Evolutionary conservation across 2,113 vertebrate genomes (phyloP).

Genomic region (Helogale parvula): DNA sequence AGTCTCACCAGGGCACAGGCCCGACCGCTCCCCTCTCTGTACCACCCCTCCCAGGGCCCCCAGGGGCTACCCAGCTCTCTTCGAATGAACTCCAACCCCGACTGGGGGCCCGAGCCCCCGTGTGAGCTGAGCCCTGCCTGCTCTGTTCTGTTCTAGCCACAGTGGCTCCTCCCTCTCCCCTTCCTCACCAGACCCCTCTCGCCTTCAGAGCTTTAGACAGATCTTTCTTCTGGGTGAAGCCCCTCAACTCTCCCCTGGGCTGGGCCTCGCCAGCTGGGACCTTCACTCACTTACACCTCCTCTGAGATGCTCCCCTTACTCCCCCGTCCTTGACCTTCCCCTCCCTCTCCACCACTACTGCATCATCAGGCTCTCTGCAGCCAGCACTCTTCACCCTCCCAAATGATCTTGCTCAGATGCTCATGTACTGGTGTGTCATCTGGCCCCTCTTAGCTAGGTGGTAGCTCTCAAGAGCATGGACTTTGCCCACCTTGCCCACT

Average conservation of each 20-base stretch:
- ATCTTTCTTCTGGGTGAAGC: neutral
- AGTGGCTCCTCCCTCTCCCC: neutral
- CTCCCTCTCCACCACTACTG: rapidly evolving
- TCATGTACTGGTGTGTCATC: neutral
- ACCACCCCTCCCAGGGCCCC: rapidly evolving
- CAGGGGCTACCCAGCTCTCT: rapidly evolving
- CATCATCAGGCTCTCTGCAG: neutral
- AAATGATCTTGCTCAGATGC: neutral
- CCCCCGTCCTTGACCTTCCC: neutral
- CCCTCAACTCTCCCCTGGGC: neutral
- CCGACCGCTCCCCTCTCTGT: neutral
- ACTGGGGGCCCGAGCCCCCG: rapidly evolving
- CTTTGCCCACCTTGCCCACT: rapidly evolving
- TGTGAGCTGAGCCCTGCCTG: neutral
- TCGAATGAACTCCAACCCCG: neutral
- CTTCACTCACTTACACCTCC: rapidly evolving
- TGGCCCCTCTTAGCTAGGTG: neutral
- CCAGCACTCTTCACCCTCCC: neutral
- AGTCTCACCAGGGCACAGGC: neutral
- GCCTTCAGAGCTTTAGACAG: neutral
- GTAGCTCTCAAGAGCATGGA: neutral
- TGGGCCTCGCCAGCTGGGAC: neutral
- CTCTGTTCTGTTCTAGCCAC: neutral
- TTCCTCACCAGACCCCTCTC: neutral
- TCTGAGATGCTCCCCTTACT: neutral